Percentiles rank a stretch among this genome's conserved stretches.
Evolutionary conservation across 2,113 vertebrate species (phyloP).

Genomic region (Aythya baeri): DNA sequence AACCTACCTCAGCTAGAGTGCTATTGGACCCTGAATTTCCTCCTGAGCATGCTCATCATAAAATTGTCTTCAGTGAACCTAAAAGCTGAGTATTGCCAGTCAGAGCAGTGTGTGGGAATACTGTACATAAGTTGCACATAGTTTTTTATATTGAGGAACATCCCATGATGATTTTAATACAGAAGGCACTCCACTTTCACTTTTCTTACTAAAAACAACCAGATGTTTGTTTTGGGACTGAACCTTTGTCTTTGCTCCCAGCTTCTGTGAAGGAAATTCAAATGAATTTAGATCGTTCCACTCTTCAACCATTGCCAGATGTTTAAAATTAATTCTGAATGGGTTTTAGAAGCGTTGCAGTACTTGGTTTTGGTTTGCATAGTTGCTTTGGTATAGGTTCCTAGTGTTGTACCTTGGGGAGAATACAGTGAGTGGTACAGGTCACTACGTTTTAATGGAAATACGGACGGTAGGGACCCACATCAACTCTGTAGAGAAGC

Average conservation of each 20-base stretch:
- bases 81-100: background rate
- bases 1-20: constrained; percentile 76
- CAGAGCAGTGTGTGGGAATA: constrained; percentile 13
- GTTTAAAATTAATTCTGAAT: constrained; percentile 23
- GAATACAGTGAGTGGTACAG: background rate
- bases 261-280: background rate
- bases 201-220: constrained; percentile 3
- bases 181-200: constrained; percentile 18
- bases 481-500: background rate
- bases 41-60: background rate
- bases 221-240: background rate
- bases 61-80: background rate
- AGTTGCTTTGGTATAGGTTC: background rate
- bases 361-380: background rate
- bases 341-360: constrained; percentile 8
- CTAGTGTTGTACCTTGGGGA: background rate
- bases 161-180: background rate
- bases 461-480: background rate
- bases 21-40: constrained; percentile 10
- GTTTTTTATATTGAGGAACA: constrained; percentile 50
- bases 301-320: background rate
- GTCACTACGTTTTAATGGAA: background rate
- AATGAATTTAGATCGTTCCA: background rate
- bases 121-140: constrained; percentile 45
- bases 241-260: constrained; percentile 1